Evolutionary conservation across 2,113 vertebrate genomes (phyloP), one percentile per base, ranked within the genome.

Genomic region (Felis chaus): DNA sequence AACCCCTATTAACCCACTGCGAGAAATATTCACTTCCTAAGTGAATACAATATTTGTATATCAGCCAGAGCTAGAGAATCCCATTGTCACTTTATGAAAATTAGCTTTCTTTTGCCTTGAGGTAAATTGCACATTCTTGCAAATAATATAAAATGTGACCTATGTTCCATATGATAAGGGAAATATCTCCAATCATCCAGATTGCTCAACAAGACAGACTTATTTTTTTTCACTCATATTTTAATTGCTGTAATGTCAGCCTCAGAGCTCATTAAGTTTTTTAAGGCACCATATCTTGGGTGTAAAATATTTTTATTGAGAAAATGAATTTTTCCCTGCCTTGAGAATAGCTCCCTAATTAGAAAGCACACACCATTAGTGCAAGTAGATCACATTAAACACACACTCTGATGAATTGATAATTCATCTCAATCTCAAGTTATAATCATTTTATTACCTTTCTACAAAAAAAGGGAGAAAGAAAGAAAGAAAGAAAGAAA

Each of bases 301-400:
- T 79, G 4, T 98, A 98, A 98, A 98, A 89, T 90, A 96, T 93
- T 92, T 94, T 97, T 98, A 94, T 97, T 97, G 94, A 98, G 95
- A 98, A 98, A 98, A 98, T 95, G 73, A 84, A 97, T 82, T 97
- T 91, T 98, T 98, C 97, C 81, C 92, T 96, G 39, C 48, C 65
- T 96, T 97, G 96, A 92, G 97, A 98, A 87, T 80, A 80, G 36
- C 63, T 98, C 19, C 29, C 93, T 98, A 98, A 98, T 98, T 98
- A 98, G 97, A 97, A 98, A 97, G 74, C 92, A 97, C 95, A 95
- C 96, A 89, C 36, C 78, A 97, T 97, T 97, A 95, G 66, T 81
- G 66, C 10, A 94, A 91, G 63, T 73, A 83, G 93, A 96, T 95
- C 4, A 80, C 78, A 39, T 76, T 96, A 96, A 97, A 97, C 96